Conservation (phyloP, 2,797 vertebrate genomes). For the Tragelaphus eurycerus region DNA sequence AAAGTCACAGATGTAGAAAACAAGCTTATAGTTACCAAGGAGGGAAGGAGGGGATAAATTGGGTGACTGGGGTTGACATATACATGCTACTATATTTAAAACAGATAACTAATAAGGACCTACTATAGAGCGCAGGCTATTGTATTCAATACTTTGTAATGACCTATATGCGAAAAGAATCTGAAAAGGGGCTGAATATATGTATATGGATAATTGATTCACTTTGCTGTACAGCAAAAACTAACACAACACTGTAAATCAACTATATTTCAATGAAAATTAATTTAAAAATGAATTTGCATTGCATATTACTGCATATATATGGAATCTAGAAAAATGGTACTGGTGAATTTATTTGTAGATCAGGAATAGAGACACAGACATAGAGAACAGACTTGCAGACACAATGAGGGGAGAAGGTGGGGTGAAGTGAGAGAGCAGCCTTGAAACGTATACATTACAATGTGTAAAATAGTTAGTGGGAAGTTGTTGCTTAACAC, state of each 20-base stretch:
- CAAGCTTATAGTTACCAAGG: neutral
- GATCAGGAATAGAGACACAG: neutral
- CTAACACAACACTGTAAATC: neutral
- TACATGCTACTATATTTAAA: neutral
- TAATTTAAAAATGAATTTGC: neutral
- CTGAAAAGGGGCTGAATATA: neutral
- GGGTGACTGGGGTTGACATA: neutral
- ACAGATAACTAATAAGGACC: neutral
- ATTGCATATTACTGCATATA: neutral
- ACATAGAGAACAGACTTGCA: neutral
- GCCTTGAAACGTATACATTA: neutral
- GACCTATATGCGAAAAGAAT: neutral
- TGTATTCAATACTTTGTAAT: neutral
- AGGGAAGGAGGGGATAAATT: neutral
- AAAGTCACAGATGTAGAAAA: neutral
- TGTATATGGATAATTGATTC: neutral
- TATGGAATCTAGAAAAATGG: neutral
- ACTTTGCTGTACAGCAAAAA: neutral
- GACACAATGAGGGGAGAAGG: neutral
- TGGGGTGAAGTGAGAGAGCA: neutral
- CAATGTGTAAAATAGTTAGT: neutral
- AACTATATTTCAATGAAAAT: neutral
- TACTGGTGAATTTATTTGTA: neutral
- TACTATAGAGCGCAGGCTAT: neutral
- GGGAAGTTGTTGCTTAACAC: neutral